A percentile compares a stretch with the other conserved stretches of the same genome.
These are phyloP conservation scores for Lithobates sylvaticus DNA, from an alignment of 2,797 vertebrate species.

Conservation along the genomic window DNA sequence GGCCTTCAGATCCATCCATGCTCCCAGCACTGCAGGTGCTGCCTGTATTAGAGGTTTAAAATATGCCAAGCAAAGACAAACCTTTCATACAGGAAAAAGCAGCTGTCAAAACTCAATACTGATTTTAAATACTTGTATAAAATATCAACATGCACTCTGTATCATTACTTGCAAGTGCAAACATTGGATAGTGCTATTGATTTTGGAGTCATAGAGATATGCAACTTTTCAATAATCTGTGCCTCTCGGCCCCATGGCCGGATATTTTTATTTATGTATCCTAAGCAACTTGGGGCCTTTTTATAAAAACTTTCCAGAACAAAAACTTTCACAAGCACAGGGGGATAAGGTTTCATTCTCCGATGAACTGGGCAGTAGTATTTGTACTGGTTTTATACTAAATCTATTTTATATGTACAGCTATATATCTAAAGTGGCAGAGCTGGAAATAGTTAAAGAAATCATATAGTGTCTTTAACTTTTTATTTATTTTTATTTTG, in stretches of 20 bases:
- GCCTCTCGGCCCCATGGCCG: conserved; percentile 1
- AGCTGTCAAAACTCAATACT: not conserved
- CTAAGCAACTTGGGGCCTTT: not conserved
- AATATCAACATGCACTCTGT: not conserved
- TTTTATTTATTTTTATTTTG: too few species aligned
- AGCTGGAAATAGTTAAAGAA: too few species aligned
- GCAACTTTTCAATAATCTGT: conserved; percentile 22
- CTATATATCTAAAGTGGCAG: too few species aligned
- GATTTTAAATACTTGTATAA: not conserved
- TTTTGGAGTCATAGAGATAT: conserved; percentile 17
- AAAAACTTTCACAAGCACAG: not conserved
- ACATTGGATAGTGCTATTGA: not conserved
- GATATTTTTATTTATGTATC: conserved; percentile 31
- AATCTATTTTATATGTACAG: too few species aligned
- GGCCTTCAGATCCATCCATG: too few species aligned
- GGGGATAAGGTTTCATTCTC: not conserved
- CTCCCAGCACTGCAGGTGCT: not conserved
- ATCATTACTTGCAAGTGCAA: conserved; percentile 17
- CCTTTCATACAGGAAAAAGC: not conserved
- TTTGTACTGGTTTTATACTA: too few species aligned
- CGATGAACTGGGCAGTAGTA: not conserved
- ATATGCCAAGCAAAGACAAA: not conserved
- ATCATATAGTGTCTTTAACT: too few species aligned
- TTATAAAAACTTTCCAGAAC: not conserved
- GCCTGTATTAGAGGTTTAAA: too few species aligned